Evolutionary conservation across 2,797 vertebrate genomes (phyloP).

Genomic region (Pangasius djambal): DNA sequence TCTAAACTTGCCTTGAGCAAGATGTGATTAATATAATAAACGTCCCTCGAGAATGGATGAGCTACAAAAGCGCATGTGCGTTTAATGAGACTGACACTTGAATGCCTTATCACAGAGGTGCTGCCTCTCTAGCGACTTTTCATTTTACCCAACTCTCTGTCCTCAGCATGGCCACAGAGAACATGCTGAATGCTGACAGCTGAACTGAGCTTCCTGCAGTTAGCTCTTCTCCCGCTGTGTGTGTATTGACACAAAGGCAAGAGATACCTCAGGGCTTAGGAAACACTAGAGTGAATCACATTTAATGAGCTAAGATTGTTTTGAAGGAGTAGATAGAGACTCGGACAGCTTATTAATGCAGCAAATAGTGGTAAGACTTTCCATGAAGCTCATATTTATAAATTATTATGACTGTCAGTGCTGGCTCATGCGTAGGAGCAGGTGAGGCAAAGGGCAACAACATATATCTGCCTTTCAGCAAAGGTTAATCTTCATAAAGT

Average conservation of each 20-base stretch:
- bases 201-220: conserved; percentile 33
- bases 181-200: conserved; percentile 13
- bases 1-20: conserved; percentile 62
- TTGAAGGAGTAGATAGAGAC: conserved; percentile 7
- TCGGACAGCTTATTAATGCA: conserved; percentile 9
- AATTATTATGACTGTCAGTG: neutral
- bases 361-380: neutral
- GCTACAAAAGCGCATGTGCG: conserved; percentile 25
- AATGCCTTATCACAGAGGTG: conserved; percentile 15
- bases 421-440: neutral
- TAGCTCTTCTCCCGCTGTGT: conserved; percentile 24
- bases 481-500: neutral
- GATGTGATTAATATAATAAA: conserved; percentile 66
- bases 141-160: conserved; percentile 9
- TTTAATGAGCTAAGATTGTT: conserved; percentile 42
- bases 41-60: conserved; percentile 49
- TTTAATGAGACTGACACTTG: conserved; percentile 40
- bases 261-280: conserved; percentile 15
- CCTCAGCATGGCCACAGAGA: conserved; percentile 25
- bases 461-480: neutral
- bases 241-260: conserved; percentile 22
- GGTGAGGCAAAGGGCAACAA: neutral
- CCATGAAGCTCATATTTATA: neutral
- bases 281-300: conserved; percentile 30
- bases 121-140: conserved; percentile 29